Evolutionary conservation across 2,888 invertebrate genomes (phyloP).

Genomic region (Brachypalpus laphriformis): DNA sequence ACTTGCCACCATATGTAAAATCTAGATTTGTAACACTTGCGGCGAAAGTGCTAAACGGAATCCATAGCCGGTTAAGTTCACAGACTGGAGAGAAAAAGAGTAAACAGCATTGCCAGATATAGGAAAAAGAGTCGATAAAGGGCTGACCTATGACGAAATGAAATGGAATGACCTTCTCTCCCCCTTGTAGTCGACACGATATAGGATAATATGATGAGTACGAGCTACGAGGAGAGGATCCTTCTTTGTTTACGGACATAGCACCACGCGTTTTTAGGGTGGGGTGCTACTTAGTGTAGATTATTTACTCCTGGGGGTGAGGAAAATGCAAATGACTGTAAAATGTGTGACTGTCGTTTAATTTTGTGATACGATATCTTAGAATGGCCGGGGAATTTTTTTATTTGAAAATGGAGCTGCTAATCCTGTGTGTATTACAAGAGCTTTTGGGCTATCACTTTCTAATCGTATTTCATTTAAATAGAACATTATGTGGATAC

Average conservation of each 20-base stretch:
- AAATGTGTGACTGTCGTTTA: conserved; percentile 7
- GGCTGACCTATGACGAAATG: conserved; percentile 45
- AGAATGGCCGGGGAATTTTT: neutral
- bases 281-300: conserved; percentile 47
- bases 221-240: conserved; percentile 10
- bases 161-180: conserved; percentile 60
- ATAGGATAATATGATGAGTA: conserved; percentile 7
- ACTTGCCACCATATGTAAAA: conserved; percentile 8
- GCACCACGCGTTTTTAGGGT: conserved; percentile 43
- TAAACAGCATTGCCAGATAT: conserved; percentile 15
- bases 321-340: neutral
- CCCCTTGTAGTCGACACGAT: conserved; percentile 2
- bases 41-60: conserved; percentile 8
- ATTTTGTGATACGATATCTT: neutral
- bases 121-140: neutral
- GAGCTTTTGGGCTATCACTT: neutral
- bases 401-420: neutral
- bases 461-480: neutral
- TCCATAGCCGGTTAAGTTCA: conserved; percentile 2
- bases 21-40: neutral
- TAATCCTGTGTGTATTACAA: neutral
- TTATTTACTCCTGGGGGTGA: conserved; percentile 16
- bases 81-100: neutral
- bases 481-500: neutral
- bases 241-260: conserved; percentile 53